Evolutionary conservation across 2,113 vertebrate genomes (phyloP).

Genomic region (Ploceus nigricollis): DNA sequence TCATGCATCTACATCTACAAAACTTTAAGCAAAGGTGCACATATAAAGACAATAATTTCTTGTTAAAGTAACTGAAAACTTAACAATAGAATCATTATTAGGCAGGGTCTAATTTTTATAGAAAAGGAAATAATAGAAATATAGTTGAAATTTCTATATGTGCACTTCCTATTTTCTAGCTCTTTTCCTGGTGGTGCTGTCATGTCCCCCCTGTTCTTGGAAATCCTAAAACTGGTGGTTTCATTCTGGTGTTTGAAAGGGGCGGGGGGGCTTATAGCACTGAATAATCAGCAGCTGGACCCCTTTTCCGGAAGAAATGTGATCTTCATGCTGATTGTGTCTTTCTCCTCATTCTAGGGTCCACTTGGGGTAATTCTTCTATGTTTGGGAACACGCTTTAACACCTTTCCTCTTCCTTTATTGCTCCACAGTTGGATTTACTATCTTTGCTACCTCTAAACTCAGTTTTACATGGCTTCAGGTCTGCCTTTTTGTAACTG

Average conservation of each 20-base stretch:
- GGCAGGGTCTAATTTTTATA: not conserved
- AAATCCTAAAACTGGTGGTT: not conserved
- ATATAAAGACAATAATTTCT: not conserved
- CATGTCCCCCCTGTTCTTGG: rapidly evolving
- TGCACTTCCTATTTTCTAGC: not conserved
- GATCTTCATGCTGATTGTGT: not conserved
- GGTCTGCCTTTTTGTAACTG: not conserved
- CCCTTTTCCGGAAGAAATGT: not conserved
- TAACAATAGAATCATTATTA: not conserved
- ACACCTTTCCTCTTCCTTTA: not conserved
- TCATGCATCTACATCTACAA: not conserved
- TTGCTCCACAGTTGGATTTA: not conserved
- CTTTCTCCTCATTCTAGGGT: not conserved
- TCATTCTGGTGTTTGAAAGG: not conserved
- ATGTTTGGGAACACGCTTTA: not conserved
- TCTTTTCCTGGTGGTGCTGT: not conserved
- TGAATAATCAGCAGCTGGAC: not conserved
- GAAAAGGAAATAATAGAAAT: not conserved
- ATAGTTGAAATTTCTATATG: not conserved
- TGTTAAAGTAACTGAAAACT: not conserved
- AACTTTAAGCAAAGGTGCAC: not conserved
- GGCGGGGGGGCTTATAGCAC: rapidly evolving
- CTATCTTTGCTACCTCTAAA: not conserved
- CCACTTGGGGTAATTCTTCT: not conserved
- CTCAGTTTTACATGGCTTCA: not conserved